Evolutionary conservation across 2,797 vertebrate genomes (phyloP).

Genomic region (Trematomus bernacchii): DNA sequence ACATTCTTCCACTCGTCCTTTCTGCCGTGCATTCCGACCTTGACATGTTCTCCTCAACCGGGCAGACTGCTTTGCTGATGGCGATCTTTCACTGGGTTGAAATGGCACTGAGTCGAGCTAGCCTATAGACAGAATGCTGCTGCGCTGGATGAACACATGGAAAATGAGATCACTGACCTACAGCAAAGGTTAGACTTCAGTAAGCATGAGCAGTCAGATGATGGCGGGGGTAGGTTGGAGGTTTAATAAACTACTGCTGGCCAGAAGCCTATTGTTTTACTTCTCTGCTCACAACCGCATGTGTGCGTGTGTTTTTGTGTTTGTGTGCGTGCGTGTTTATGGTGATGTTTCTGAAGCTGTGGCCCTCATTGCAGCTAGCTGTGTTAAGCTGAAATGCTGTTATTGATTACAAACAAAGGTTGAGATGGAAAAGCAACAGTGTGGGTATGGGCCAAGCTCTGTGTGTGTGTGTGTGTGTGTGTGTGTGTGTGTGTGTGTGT

Average conservation of each 20-base stretch:
- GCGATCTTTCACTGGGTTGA: conserved; percentile 61
- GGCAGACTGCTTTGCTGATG: conserved; percentile 53
- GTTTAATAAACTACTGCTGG: conserved; percentile 73
- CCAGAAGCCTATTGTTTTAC: conserved; percentile 63
- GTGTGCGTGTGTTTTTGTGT: conserved; percentile 23
- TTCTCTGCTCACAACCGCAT: conserved; percentile 31
- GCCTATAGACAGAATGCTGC: conserved; percentile 58
- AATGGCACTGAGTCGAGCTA: conserved; percentile 48
- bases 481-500: conserved; percentile 8
- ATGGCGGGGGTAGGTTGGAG: conserved; percentile 48
- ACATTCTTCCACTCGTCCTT: conserved; percentile 29
- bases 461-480: background rate
- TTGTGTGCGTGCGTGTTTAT: background rate
- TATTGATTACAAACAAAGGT: conserved; percentile 77
- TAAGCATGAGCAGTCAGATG: conserved; percentile 72
- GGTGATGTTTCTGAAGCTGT: conserved; percentile 37
- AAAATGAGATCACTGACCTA: conserved; percentile 80
- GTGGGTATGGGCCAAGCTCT: conserved; percentile 55
- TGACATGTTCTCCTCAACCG: conserved; percentile 47
- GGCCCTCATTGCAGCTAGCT: conserved; percentile 46
- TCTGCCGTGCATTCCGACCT: conserved; percentile 54
- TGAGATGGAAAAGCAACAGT: conserved; percentile 72
- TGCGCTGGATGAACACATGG: conserved; percentile 63
- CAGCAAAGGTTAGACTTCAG: conserved; percentile 77
- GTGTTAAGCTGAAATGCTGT: conserved; percentile 69